Conservation (phyloP, 2,113 vertebrate genomes). For the Sphyrna mokarran region DNA sequence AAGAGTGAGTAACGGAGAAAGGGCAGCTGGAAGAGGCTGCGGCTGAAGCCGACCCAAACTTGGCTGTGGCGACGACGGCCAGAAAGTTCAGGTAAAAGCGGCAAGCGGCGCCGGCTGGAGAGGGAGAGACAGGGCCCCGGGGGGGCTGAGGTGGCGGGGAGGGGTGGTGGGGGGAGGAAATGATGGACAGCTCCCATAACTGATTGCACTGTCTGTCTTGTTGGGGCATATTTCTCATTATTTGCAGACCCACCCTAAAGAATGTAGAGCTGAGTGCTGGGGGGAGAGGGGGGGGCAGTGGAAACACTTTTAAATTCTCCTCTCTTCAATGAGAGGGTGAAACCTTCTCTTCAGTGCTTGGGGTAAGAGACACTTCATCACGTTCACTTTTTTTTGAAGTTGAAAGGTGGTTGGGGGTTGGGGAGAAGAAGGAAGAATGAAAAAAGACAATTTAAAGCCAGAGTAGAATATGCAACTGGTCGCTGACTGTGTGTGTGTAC, state of each 20-base stretch:
- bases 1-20: background rate
- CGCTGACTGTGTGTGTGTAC: background rate
- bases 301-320: background rate
- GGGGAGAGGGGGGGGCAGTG: background rate
- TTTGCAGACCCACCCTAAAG: background rate
- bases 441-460: background rate
- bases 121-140: background rate
- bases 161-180: too few species aligned
- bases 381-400: background rate
- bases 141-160: background rate
- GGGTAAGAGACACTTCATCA: background rate
- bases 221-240: background rate
- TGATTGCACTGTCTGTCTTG: background rate
- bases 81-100: background rate
- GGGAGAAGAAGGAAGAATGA: too few species aligned
- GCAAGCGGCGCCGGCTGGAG: background rate
- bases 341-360: background rate
- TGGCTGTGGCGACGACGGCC: background rate
- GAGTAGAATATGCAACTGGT: background rate
- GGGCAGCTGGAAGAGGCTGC: background rate
- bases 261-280: background rate
- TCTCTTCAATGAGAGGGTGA: too few species aligned
- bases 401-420: background rate
- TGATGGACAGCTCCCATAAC: background rate
- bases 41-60: conserved; percentile 15